Percentiles rank a stretch among this genome's conserved stretches.
These are phyloP conservation scores for Tridacna crocea DNA, from an alignment of 2,888 invertebrate genomes.

Conservation along the genomic window DNA sequence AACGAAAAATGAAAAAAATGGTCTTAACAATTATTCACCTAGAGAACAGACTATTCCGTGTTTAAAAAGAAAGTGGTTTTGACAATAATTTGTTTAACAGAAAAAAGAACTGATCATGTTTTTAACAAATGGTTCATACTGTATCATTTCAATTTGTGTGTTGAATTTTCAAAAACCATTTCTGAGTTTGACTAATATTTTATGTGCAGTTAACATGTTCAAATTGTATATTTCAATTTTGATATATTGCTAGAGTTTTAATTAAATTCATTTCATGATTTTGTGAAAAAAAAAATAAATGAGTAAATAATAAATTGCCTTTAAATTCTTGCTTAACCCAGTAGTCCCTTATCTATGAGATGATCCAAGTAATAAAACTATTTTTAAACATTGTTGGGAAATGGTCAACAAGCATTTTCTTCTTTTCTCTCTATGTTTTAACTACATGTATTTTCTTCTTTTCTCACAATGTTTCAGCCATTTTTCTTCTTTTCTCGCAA, in stretches of 20 bases:
- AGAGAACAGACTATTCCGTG: constrained; percentile 24
- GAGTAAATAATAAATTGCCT: no score
- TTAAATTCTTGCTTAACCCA: not conserved
- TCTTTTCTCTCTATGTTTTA: no score
- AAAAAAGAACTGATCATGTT: not conserved
- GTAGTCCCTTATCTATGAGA: not conserved
- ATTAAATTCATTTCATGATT: not conserved
- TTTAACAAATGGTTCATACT: not conserved
- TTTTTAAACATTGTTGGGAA: not conserved
- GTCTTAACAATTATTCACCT: constrained; percentile 29
- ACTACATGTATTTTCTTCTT: no score
- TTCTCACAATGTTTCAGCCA: no score
- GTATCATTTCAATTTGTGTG: not conserved
- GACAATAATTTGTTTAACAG: not conserved
- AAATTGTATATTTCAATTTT: constrained; percentile 1
- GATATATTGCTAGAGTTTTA: not conserved
- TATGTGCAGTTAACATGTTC: not conserved
- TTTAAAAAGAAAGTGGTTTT: not conserved
- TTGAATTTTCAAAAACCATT: not conserved
- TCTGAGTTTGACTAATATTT: not conserved
- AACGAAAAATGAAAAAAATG: constrained; percentile 34
- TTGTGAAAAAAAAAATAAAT: not conserved
- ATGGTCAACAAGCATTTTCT: not conserved
- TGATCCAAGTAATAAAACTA: not conserved
- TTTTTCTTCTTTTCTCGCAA: no score